A percentile compares a stretch with the other conserved stretches of the same genome.
Evolutionary conservation across 2,797 vertebrate species (phyloP).

Genomic region (Tangara arthus): DNA sequence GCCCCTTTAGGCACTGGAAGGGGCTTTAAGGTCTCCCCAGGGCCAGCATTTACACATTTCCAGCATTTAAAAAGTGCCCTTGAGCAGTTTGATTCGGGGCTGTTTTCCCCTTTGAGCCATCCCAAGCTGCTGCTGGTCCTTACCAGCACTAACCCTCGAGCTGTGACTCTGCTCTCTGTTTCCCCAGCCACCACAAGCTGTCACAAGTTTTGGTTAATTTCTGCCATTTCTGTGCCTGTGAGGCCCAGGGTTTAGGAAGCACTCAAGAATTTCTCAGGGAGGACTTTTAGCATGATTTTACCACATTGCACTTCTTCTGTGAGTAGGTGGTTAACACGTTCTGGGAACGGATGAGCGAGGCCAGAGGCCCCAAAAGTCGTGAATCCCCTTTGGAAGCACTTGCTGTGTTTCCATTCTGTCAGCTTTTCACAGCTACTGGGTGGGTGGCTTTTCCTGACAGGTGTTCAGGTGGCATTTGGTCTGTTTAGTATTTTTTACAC

Average conservation of each 20-base stretch:
- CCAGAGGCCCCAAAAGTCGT: neutral
- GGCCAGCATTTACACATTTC: neutral
- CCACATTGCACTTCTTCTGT: neutral
- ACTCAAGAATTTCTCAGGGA: neutral
- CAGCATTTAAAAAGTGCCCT: too few relatives aligned
- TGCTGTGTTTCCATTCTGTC: neutral
- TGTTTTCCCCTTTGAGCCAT: neutral
- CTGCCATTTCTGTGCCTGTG: neutral
- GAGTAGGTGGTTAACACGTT: neutral
- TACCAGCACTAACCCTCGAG: accelerated
- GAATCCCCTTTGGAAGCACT: neutral
- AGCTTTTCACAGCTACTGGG: neutral
- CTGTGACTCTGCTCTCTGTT: neutral
- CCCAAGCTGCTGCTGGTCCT: neutral
- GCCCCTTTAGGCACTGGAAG: neutral
- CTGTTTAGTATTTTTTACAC: neutral
- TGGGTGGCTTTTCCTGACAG: neutral
- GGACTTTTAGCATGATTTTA: neutral
- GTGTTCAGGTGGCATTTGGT: neutral
- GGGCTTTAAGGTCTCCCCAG: neutral
- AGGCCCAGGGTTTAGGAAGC: neutral
- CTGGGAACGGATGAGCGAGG: neutral
- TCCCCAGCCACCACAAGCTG: neutral
- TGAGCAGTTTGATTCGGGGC: neutral
- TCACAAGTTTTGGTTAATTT: neutral